Conservation (phyloP, 2,888 invertebrate genomes). For the Erannis defoliaria region DNA sequence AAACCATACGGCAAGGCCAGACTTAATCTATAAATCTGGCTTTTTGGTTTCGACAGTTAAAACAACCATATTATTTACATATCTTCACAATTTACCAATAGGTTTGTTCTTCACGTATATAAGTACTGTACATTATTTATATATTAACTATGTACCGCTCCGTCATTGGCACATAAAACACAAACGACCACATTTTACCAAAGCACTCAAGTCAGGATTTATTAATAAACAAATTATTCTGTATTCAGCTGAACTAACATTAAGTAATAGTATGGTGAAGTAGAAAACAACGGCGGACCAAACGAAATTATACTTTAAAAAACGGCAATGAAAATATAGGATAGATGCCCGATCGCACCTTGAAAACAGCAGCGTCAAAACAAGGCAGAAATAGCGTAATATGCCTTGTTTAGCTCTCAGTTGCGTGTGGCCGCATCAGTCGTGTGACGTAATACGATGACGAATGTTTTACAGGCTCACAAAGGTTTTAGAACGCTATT, state of each 20-base stretch:
- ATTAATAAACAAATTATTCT: background rate
- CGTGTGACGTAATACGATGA: too few species aligned
- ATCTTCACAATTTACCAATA: background rate
- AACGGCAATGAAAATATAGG: too few species aligned
- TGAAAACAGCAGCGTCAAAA: too few species aligned
- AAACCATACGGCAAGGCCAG: background rate
- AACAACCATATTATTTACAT: constrained; percentile 9
- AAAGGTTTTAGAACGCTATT: too few species aligned
- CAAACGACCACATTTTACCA: constrained; percentile 54
- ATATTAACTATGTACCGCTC: background rate
- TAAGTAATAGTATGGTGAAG: background rate
- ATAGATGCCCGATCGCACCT: too few species aligned
- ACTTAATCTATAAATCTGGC: background rate
- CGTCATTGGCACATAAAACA: constrained; percentile 32
- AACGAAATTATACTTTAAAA: too few species aligned
- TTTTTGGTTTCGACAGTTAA: constrained; percentile 9
- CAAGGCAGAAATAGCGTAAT: too few species aligned
- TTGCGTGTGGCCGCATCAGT: too few species aligned
- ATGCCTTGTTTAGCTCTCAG: too few species aligned
- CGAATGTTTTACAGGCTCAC: too few species aligned
- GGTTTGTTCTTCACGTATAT: background rate
- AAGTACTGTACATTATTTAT: constrained; percentile 4
- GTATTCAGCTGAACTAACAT: background rate
- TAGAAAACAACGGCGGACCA: background rate
- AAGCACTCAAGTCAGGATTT: constrained; percentile 32